Base-by-base conservation (phyloP, 1,140 invertebrate genomes). In the Papilio helenus region DNA sequence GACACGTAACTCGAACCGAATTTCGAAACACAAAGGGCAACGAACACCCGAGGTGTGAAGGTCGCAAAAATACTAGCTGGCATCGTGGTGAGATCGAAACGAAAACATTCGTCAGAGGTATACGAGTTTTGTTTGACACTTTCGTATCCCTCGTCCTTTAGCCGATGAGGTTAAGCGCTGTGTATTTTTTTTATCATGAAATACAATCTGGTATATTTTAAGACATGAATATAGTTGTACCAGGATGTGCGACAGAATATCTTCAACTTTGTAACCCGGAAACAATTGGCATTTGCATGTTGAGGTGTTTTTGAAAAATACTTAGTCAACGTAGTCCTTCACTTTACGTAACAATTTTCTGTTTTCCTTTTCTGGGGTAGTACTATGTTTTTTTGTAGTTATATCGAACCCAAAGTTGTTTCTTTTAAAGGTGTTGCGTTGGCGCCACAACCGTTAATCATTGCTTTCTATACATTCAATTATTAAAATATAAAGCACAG, bases 401-500 rank as follows among this genome's bases (percentile, higher is more conserved):
- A 46, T 14, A n/a, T n/a, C n/a, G 0, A 16, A 0, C 34, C 42
- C 8, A 77, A 34, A 42, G 8, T 12, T 23, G 16, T 34, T 65
- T 65, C 12, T 42, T 42, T 5, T 20, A 20, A 34, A 20, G 26
- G 1, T 44, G 16, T 29, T 34, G 55, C 34, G 55, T 77, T 34
- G 29, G 74, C 55, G 76, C 65, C 55, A 42, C 34, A 42, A 84
- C 85, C 83, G 85, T 86, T 84, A 86, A 83, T 73, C 76, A 78
- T 79, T 82, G 80, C 81, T 87, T 88, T 88, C 87, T 83, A 90
- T 89, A 89, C 87, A 91, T 90, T 93, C 90, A 92, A 92, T 93
- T 92, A 94, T 90, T 90, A 92, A 92, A 94, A 92, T 92, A 92
- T 93, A 91, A 93, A 94, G 88, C 87, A 92, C 88, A 89, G 88